phyloP scores from a whole-genome alignment of 1,140 invertebrate genomes.

The Brachionus paranguensis region DNA sequence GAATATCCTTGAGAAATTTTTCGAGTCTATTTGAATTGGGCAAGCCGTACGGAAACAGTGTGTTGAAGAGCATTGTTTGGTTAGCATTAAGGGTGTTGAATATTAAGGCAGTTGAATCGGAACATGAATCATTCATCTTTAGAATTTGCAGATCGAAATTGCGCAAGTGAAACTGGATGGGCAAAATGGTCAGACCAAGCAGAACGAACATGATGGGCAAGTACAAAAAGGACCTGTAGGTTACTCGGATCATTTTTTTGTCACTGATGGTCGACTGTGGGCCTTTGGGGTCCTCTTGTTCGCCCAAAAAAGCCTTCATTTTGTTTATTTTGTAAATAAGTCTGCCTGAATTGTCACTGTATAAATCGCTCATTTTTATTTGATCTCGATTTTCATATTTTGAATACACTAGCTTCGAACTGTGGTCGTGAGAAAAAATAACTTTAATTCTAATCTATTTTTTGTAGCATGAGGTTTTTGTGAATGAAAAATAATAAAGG shows the following conservation, averaged over 20 bases:
- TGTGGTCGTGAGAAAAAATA: not conserved
- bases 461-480: not conserved
- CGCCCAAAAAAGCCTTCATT: not conserved
- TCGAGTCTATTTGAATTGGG: not conserved
- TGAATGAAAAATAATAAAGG: not conserved
- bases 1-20: not conserved
- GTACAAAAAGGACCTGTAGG: slow-evolving; percentile 8
- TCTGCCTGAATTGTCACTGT: not conserved
- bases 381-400: not conserved
- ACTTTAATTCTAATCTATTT: not conserved
- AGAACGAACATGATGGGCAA: slow-evolving; percentile 5
- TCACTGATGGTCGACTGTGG: not conserved
- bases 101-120: slow-evolving; percentile 11
- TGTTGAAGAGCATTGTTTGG: not conserved
- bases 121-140: slow-evolving; percentile 28
- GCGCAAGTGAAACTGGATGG: slow-evolving; percentile 1
- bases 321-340: slow-evolving; percentile 11
- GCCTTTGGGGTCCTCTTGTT: not conserved
- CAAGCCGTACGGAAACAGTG: not conserved
- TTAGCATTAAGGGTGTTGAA: not conserved
- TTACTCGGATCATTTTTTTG: not conserved
- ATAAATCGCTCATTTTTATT: not conserved
- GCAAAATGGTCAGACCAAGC: not conserved
- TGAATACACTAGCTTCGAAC: not conserved
- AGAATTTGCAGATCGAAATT: slow-evolving; percentile 18